Evolutionary conservation across 1,140 invertebrate genomes (phyloP).

Genomic region (Alviniconcha marisindica): DNA sequence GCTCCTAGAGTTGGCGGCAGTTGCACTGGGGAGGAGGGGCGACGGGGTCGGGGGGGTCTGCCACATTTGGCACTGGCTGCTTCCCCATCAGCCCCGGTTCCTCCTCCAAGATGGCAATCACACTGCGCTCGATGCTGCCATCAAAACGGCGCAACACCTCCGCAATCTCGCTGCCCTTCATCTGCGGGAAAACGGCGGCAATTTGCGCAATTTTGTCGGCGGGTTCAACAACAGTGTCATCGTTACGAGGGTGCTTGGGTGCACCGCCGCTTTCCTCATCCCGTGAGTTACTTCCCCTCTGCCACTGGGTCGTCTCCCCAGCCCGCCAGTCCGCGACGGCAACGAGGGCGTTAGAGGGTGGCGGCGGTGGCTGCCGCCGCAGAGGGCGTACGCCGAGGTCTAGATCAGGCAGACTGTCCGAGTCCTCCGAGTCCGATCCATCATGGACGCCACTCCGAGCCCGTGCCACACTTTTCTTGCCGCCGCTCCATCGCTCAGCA

Average conservation of each 20-base stretch:
- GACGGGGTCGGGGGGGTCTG: background rate
- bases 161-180: slow-evolving; percentile 21
- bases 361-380: no score
- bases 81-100: background rate
- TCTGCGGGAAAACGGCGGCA: slow-evolving; percentile 19
- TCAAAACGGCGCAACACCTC: slow-evolving; percentile 21
- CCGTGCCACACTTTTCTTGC: background rate
- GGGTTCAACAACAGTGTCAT: background rate
- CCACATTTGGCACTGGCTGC: background rate
- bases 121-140: slow-evolving; percentile 26
- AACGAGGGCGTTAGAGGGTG: background rate
- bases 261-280: background rate
- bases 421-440: slow-evolving; percentile 31
- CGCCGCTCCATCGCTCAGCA: background rate
- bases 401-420: slow-evolving; percentile 29
- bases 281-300: background rate
- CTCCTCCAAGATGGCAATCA: slow-evolving; percentile 22
- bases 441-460: background rate
- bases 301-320: background rate
- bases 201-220: slow-evolving; percentile 40
- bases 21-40: background rate
- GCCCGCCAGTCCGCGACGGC: background rate
- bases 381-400: background rate
- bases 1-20: no score
- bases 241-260: background rate